phyloP scores from a whole-genome alignment of 2,888 invertebrate genomes.

The Xestia ashworthii region DNA sequence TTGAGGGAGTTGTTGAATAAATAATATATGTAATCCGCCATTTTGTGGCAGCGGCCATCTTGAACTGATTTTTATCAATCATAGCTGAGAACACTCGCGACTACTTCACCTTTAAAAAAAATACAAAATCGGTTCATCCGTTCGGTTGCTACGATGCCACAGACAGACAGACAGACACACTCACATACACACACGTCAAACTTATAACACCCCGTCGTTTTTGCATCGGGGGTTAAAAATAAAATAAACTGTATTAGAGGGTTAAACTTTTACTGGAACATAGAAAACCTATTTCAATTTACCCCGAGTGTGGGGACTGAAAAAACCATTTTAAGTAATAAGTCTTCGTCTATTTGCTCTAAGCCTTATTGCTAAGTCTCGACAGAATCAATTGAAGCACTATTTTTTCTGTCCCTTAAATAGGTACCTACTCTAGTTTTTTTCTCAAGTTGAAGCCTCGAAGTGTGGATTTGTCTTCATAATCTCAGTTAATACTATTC shows the following conservation, averaged over 20 bases:
- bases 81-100: too few relatives aligned
- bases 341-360: slow-evolving; percentile 18
- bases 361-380: slow-evolving; percentile 25
- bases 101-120: too few relatives aligned
- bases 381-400: slow-evolving; percentile 16
- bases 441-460: not conserved
- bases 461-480: not conserved
- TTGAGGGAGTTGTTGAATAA: too few relatives aligned
- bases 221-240: not conserved
- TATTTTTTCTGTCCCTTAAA: not conserved
- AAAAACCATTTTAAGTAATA: slow-evolving; percentile 18
- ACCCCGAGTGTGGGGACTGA: not conserved
- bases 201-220: too few relatives aligned
- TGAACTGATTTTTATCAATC: too few relatives aligned
- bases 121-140: too few relatives aligned
- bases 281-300: slow-evolving; percentile 16
- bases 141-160: too few relatives aligned
- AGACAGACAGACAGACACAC: too few relatives aligned
- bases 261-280: not conserved
- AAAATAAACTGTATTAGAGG: not conserved
- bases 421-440: not conserved
- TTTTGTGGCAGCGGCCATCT: too few relatives aligned
- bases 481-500: not conserved
- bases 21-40: too few relatives aligned
- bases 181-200: too few relatives aligned